phyloP scores from a whole-genome alignment of 92 coral and sea anemone species.

The Micromussa lordhowensis region DNA sequence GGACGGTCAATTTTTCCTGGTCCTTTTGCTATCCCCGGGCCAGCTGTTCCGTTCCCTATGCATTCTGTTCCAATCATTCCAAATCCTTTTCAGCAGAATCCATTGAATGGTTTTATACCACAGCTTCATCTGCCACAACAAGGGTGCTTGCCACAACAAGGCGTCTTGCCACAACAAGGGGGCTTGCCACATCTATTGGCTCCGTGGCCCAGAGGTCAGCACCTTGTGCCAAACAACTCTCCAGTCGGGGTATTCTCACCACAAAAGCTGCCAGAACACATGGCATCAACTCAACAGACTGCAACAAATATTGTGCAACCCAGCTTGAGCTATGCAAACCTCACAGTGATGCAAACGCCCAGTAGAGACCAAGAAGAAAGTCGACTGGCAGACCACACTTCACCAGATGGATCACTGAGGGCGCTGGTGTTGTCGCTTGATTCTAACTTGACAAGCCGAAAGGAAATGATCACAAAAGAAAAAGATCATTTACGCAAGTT shows the following conservation, averaged over 20 bases:
- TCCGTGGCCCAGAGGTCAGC: slow-evolving; percentile 16
- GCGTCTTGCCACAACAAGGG: slow-evolving; percentile 13
- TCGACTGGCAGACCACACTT: not conserved
- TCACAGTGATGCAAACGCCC: not conserved
- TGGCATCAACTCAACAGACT: not conserved
- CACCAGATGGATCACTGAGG: not conserved
- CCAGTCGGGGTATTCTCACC: too few species aligned
- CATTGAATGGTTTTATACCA: slow-evolving; percentile 11
- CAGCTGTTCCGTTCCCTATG: slow-evolving; percentile 4
- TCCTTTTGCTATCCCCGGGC: slow-evolving; percentile 5
- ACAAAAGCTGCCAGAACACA: not conserved
- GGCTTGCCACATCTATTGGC: not conserved
- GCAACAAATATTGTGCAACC: not conserved
- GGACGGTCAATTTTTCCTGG: not conserved
- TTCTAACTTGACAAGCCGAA: slow-evolving; percentile 1
- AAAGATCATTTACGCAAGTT: slow-evolving; percentile 12
- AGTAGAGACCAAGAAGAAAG: not conserved
- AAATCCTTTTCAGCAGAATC: slow-evolving; percentile 17
- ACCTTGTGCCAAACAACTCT: not conserved
- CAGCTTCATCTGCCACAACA: not conserved
- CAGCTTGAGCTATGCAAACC: slow-evolving; percentile 18
- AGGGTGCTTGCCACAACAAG: not conserved
- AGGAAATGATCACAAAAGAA: slow-evolving; percentile 17
- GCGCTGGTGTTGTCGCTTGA: not conserved
- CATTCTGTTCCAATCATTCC: slow-evolving; percentile 1